phyloP scores from a whole-genome alignment of 2,113 vertebrate genomes.

The Bathybates hornii region DNA sequence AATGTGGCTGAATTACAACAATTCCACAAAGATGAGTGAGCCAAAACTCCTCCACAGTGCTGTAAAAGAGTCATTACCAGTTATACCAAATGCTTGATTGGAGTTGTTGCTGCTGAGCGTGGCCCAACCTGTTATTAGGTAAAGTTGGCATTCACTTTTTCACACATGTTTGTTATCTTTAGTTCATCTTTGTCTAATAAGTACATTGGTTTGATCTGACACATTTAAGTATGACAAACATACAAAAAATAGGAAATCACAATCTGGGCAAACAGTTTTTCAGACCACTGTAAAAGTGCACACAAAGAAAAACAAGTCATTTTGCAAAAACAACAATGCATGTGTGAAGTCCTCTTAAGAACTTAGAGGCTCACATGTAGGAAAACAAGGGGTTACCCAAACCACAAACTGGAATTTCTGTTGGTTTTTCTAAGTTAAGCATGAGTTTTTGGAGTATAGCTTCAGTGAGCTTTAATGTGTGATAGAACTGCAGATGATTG shows the following conservation, averaged over 20 bases:
- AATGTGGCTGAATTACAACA: not conserved
- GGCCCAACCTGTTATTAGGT: not conserved
- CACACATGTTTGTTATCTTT: not conserved
- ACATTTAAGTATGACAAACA: not conserved
- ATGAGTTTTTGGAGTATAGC: not conserved
- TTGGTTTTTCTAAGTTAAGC: not conserved
- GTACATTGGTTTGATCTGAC: not conserved
- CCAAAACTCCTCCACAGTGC: not conserved
- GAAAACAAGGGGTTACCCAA: not conserved
- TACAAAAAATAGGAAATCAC: not conserved
- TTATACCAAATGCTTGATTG: not conserved
- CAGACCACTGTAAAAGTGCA: not conserved
- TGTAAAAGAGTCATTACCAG: not conserved
- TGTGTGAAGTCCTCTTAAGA: not conserved
- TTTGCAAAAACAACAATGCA: constrained; percentile 17
- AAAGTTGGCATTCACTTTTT: not conserved
- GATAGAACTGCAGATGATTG: not conserved
- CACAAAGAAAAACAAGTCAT: not conserved
- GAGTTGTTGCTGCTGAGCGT: not conserved
- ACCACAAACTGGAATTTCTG: not conserved
- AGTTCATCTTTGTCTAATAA: not conserved
- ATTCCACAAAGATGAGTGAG: not conserved
- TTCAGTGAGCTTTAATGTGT: not conserved
- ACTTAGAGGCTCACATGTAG: not conserved
- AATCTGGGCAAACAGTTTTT: not conserved